Evolutionary conservation across 30 jellyfish, hydroid and myxozoan genomes (phyloP).

Genomic region (Morbakka virulenta): DNA sequence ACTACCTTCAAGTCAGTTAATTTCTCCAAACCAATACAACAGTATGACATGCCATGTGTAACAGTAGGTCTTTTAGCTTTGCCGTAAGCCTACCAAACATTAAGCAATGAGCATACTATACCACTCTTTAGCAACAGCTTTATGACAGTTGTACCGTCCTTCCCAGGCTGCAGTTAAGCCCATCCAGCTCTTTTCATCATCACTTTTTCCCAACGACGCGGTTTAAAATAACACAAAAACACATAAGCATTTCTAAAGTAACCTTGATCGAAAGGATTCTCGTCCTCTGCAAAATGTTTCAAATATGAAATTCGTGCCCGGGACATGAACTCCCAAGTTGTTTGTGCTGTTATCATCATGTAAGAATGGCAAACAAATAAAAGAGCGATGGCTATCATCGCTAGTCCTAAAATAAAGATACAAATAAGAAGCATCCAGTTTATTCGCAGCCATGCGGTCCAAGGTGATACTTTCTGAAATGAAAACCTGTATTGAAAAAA

Average conservation of each 20-base stretch:
- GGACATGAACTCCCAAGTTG: constrained; percentile 99
- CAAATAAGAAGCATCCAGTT: constrained; percentile 79
- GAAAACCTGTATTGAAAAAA: constrained; percentile 34
- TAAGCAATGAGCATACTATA: too few relatives aligned
- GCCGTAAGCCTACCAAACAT: too few relatives aligned
- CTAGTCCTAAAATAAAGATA: constrained; percentile 41
- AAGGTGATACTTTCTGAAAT: constrained; percentile 41
- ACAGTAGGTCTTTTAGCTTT: too few relatives aligned
- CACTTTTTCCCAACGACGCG: constrained; percentile 83
- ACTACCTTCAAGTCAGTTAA: too few relatives aligned
- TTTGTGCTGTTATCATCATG: constrained; percentile 98
- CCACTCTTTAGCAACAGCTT: too few relatives aligned
- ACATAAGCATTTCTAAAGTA: constrained; percentile 65
- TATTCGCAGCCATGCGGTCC: constrained; percentile 77
- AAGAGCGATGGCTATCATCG: constrained; percentile 57
- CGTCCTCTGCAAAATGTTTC: constrained; percentile 89
- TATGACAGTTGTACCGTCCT: too few relatives aligned
- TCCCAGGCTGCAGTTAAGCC: too few relatives aligned
- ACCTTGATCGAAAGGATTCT: constrained; percentile 95
- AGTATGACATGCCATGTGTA: too few relatives aligned
- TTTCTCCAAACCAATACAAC: too few relatives aligned
- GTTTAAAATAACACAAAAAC: constrained; percentile 82
- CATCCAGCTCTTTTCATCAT: constrained; percentile 37
- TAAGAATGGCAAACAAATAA: constrained; percentile 88
- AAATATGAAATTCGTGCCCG: constrained; percentile 92